Evolutionary conservation across 2,888 invertebrate species (phyloP).

Genomic region (Lithophane semibrunnea): DNA sequence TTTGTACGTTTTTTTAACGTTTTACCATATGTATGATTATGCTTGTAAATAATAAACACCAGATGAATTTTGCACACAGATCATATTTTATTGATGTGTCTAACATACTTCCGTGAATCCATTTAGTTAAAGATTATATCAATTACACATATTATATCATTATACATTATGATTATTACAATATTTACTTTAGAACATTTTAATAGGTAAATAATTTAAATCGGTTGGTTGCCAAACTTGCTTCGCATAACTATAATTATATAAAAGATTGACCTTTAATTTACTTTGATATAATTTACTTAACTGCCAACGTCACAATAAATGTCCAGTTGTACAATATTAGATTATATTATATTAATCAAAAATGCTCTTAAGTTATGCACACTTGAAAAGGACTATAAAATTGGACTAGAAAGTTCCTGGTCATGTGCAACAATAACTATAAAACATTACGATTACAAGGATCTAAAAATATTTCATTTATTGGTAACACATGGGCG

Average conservation of each 20-base stretch:
- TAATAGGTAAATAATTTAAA: slow-evolving; percentile 21
- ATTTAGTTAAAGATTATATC: slow-evolving; percentile 43
- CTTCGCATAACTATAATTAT: slow-evolving; percentile 3
- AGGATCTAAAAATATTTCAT: slow-evolving; percentile 46
- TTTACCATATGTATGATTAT: not conserved
- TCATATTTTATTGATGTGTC: slow-evolving; percentile 63
- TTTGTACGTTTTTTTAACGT: no score
- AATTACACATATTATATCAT: slow-evolving; percentile 18
- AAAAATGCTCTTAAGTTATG: slow-evolving; percentile 48
- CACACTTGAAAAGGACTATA: slow-evolving; percentile 64
- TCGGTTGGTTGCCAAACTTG: slow-evolving; percentile 13
- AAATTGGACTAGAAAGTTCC: slow-evolving; percentile 66
- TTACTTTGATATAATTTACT: slow-evolving; percentile 37
- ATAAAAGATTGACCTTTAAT: slow-evolving; percentile 18
- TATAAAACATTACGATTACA: slow-evolving; percentile 46
- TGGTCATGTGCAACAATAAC: slow-evolving; percentile 56
- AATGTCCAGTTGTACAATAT: slow-evolving; percentile 38
- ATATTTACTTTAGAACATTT: slow-evolving; percentile 41
- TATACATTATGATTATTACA: slow-evolving; percentile 21
- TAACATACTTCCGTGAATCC: slow-evolving; percentile 46
- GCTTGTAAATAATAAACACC: slow-evolving; percentile 18
- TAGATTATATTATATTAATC: slow-evolving; percentile 22
- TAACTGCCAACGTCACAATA: slow-evolving; percentile 28
- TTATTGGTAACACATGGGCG: slow-evolving; percentile 21
- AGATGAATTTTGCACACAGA: slow-evolving; percentile 63